phyloP scores from a whole-genome alignment of 2,888 invertebrate genomes.

The Eustalomyia histrio region DNA sequence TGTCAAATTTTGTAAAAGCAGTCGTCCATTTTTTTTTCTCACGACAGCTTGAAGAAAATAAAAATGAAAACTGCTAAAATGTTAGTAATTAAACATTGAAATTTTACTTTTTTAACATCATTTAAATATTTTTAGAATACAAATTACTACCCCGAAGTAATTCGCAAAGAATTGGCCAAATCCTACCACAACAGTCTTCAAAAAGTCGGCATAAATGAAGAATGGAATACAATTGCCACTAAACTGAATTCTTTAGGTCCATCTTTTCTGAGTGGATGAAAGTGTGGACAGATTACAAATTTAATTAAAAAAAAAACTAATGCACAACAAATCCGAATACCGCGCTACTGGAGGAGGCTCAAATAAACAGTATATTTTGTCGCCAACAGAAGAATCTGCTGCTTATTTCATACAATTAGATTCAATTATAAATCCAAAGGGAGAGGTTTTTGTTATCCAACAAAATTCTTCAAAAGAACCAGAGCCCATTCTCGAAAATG shows the following conservation, averaged over 20 bases:
- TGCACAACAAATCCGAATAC: not conserved
- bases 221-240: slow-evolving; percentile 10
- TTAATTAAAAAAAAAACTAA: not conserved
- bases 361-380: no score
- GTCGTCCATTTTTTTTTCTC: not conserved
- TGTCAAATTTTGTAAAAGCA: no score
- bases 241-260: slow-evolving; percentile 15
- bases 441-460: slow-evolving; percentile 10
- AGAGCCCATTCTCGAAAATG: not conserved
- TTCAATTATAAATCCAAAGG: slow-evolving; percentile 19
- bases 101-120: slow-evolving; percentile 10
- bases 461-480: slow-evolving; percentile 3
- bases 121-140: slow-evolving; percentile 22
- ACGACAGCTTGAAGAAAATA: not conserved
- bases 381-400: no score
- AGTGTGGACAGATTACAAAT: slow-evolving; percentile 29
- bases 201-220: slow-evolving; percentile 9
- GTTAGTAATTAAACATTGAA: slow-evolving; percentile 1
- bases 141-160: slow-evolving; percentile 16
- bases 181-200: slow-evolving; percentile 12
- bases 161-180: slow-evolving; percentile 23
- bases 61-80: slow-evolving; percentile 8
- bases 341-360: no score
- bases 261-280: slow-evolving; percentile 21
- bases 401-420: slow-evolving; percentile 10